A percentile compares a stretch with the other conserved stretches of the same genome.
Evolutionary conservation across 2,797 vertebrate species (phyloP).

Genomic region (Pseudochirops cupreus): DNA sequence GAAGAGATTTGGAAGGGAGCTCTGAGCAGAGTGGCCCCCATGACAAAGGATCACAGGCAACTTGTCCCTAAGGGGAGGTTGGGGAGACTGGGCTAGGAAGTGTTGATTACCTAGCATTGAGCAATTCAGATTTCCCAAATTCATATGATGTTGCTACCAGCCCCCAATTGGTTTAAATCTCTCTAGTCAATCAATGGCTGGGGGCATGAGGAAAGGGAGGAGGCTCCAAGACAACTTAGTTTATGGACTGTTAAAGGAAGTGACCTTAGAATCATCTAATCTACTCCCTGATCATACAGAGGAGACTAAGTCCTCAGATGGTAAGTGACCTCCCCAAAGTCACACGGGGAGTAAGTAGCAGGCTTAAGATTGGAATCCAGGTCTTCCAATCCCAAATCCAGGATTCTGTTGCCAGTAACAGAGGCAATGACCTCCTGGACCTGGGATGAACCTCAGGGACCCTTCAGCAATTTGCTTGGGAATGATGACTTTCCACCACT

Average conservation of each 20-base stretch:
- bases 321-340: neutral
- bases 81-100: neutral
- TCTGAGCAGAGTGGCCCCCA: neutral
- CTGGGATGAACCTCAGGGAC: neutral
- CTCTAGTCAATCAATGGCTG: neutral
- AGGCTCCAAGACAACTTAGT: neutral
- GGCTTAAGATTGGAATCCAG: neutral
- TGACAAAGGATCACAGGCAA: neutral
- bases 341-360: neutral
- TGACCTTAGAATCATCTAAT: neutral
- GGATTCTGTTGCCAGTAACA: neutral
- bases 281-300: neutral
- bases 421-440: neutral
- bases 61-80: neutral
- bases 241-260: neutral
- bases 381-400: neutral
- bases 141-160: neutral
- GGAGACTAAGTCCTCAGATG: neutral
- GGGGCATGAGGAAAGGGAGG: neutral
- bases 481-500: neutral
- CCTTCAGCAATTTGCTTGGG: neutral
- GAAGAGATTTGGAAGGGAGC: slow-evolving; percentile 35
- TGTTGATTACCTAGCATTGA: neutral
- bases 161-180: accelerated
- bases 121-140: neutral